Evolutionary conservation across 2,113 vertebrate genomes (phyloP), one percentile per base, ranked within the genome.

Genomic region (Heterotis niloticus): DNA sequence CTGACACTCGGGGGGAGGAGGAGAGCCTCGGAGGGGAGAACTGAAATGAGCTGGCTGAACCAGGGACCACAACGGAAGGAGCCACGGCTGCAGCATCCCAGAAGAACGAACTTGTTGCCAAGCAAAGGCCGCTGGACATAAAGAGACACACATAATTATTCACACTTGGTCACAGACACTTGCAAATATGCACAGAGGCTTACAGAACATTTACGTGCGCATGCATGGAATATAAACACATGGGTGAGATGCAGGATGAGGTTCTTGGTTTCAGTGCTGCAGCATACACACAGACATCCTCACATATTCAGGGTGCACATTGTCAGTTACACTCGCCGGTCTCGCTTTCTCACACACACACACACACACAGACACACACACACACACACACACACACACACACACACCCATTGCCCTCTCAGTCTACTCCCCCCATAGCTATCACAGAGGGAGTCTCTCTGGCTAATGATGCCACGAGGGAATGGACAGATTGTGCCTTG

Each of bases 391-490:
- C 17, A 56, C n/a, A 54, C n/a, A 80, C 71, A 67, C 78, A 59
- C 71, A 65, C 26, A 56, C 71, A 16, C 62, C 26, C 68, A 3
- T 44, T 44, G 34, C n/a, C 51, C 29, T 71, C 66, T 64, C 68
- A 51, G 10, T 67, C 71, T 5, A 66, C 11, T 26, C 28, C 62
- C 66, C 69, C 16, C 7, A 7, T 78, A 68, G 60, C 18, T 81
- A 56, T 76, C 90, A 82, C 85, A 18, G 34, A 89, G 83, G 85
- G 88, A 81, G 73, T 79, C 52, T 78, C 44, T 62, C 51, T 75
- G 82, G 81, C 78, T 90, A 90, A 90, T 89, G 87, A 90, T 82
- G 84, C 85, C 88, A 89, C 85, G 82, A 79, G 89, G 87, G 87
- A 79, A 89, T 86, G 79, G 87, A 84, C 84, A 76, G 44, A 84